phyloP scores from a whole-genome alignment of 2,888 invertebrate genomes.

The Catocala fraxini region DNA sequence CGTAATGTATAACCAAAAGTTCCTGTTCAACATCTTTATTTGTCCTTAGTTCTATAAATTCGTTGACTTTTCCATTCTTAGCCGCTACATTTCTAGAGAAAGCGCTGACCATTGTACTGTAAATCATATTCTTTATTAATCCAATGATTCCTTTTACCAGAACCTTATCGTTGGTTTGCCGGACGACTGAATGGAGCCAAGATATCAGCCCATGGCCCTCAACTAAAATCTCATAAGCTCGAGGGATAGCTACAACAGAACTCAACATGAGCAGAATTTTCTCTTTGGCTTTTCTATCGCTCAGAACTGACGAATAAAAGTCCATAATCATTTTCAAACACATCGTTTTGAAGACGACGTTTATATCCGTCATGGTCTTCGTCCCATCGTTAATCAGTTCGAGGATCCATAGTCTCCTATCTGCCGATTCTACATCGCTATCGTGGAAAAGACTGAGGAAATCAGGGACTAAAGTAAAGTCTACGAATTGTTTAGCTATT shows the following conservation, averaged over 20 bases:
- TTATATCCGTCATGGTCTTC: conserved; percentile 91
- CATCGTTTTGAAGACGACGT: conserved; percentile 91
- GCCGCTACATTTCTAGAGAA: conserved; percentile 61
- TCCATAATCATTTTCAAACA: conserved; percentile 93
- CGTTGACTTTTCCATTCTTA: conserved; percentile 56
- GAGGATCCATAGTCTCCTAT: conserved; percentile 93
- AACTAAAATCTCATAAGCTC: conserved; percentile 89
- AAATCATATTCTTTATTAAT: conserved; percentile 66
- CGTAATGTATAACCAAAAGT: conserved; percentile 65
- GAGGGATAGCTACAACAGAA: conserved; percentile 89
- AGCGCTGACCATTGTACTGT: conserved; percentile 67
- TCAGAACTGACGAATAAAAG: conserved; percentile 89
- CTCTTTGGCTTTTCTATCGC: conserved; percentile 89
- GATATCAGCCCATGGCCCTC: conserved; percentile 91
- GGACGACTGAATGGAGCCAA: conserved; percentile 87
- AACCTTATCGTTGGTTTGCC: conserved; percentile 64
- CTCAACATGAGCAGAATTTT: conserved; percentile 90
- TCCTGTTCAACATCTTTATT: conserved; percentile 77
- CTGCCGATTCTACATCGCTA: conserved; percentile 90
- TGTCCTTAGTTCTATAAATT: conserved; percentile 65
- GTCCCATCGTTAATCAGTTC: conserved; percentile 92
- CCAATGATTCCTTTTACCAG: conserved; percentile 61
- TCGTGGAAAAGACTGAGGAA: conserved; percentile 95
- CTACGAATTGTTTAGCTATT: conserved; percentile 92
- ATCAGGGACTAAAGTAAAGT: conserved; percentile 94